Conservation (phyloP, 1,140 invertebrate genomes). For the Lordiphosa mommai region DNA sequence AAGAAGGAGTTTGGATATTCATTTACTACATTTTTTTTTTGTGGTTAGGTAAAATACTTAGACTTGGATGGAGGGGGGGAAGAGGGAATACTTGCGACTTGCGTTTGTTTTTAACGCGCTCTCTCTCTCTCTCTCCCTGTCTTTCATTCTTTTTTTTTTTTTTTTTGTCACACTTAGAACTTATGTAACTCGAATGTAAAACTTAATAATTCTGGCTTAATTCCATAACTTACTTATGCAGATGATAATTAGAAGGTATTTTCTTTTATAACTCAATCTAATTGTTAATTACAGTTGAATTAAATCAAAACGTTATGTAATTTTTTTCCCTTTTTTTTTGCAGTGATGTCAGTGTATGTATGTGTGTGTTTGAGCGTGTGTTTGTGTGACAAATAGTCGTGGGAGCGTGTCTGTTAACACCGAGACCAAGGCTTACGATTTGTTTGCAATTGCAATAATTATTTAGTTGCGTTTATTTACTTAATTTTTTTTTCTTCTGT, state of each 20-base stretch:
- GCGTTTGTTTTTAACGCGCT: conserved; percentile 4
- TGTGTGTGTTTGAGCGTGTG: conserved; percentile 20
- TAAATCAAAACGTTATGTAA: conserved; percentile 57
- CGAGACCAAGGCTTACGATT: conserved; percentile 53
- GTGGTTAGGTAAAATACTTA: conserved; percentile 49
- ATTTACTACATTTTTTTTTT: conserved; percentile 32
- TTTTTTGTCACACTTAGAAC: conserved; percentile 29
- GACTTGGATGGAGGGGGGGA: conserved; percentile 23
- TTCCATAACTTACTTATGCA: conserved; percentile 44
- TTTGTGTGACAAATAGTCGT: conserved; percentile 49
- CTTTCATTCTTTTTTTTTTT: conserved; percentile 14
- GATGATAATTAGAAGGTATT: conserved; percentile 34
- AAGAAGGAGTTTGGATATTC: conserved; percentile 47
- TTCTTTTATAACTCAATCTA: conserved; percentile 26
- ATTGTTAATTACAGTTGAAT: conserved; percentile 5
- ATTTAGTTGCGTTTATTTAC: conserved; percentile 24
- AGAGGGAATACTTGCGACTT: conserved; percentile 14
- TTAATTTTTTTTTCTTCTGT: conserved; percentile 24
- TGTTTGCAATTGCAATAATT: conserved; percentile 27
- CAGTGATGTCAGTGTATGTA: conserved; percentile 40
- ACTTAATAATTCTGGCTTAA: conserved; percentile 32
- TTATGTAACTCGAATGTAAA: conserved; percentile 45
- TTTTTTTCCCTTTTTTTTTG: conserved; percentile 45
- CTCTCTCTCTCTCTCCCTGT: no score
- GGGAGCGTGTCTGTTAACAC: conserved; percentile 25